Percentiles rank a stretch among this genome's conserved stretches.
phyloP scores from a whole-genome alignment of 2,797 vertebrate species.

The Acanthurus leucopareius region DNA sequence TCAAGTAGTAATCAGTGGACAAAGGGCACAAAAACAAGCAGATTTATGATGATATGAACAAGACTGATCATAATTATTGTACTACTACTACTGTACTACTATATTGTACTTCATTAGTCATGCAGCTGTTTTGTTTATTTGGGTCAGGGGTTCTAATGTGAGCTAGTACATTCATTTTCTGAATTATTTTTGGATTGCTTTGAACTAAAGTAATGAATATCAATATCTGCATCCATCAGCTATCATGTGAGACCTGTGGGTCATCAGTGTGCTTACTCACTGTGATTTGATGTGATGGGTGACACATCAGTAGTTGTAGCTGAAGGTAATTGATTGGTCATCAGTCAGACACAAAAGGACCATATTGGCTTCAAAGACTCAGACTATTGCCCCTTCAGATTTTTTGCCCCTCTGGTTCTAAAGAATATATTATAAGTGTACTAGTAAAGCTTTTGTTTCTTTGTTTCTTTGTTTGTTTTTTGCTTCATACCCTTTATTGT shows the following conservation, averaged over 20 bases:
- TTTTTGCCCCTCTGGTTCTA: background rate
- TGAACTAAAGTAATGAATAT: background rate
- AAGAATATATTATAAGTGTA: background rate
- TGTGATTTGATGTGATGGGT: background rate
- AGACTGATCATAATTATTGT: background rate
- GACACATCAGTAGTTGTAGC: conserved; percentile 2
- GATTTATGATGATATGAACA: background rate
- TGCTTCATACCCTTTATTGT: too few species aligned
- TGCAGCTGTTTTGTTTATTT: background rate
- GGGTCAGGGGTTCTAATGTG: background rate
- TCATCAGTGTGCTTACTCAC: background rate
- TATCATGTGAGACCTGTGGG: background rate
- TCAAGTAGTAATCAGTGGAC: background rate
- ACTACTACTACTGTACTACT: too few species aligned
- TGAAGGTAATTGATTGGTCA: conserved; percentile 37
- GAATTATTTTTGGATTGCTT: background rate
- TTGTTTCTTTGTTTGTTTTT: too few species aligned
- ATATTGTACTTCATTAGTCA: too few species aligned
- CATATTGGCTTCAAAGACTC: background rate
- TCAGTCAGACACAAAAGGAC: background rate
- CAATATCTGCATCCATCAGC: background rate
- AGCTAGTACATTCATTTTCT: background rate
- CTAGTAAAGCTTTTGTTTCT: too few species aligned
- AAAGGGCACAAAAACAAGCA: background rate
- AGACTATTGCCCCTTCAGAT: background rate